Evolutionary conservation across 2,113 vertebrate species (phyloP).

Genomic region (Mastomys coucha): DNA sequence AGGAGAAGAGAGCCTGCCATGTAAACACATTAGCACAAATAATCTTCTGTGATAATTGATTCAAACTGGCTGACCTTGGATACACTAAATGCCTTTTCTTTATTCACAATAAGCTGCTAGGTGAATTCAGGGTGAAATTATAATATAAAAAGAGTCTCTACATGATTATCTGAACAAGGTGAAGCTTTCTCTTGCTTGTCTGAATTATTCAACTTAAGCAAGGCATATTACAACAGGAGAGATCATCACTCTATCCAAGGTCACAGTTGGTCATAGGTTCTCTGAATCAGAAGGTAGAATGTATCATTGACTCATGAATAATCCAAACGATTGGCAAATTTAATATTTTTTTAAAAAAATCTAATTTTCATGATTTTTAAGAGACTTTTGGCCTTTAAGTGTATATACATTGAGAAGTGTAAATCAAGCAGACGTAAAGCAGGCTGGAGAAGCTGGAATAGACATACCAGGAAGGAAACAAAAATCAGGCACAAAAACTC

Average conservation of each 20-base stretch:
- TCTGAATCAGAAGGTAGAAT: not conserved
- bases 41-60: conserved; percentile 66
- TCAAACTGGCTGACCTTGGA: conserved; percentile 61
- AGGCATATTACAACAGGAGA: not conserved
- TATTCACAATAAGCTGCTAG: conserved; percentile 2
- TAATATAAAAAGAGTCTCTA: conserved; percentile 59
- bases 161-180: conserved; percentile 50
- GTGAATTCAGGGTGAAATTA: conserved; percentile 73
- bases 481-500: not conserved
- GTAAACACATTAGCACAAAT: conserved; percentile 68
- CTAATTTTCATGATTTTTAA: not conserved
- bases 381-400: not conserved
- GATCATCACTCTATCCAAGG: not conserved
- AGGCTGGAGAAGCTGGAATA: not conserved
- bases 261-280: not conserved
- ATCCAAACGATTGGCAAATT: not conserved
- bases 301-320: conserved; percentile 13
- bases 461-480: not conserved
- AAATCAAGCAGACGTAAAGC: not conserved
- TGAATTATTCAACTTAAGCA: conserved; percentile 56
- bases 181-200: conserved; percentile 46
- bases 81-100: conserved; percentile 50
- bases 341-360: not conserved
- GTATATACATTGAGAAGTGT: not conserved
- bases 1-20: conserved; percentile 19